Base-by-base conservation (phyloP, 2,113 vertebrate genomes). In the Cottus gobio region DNA sequence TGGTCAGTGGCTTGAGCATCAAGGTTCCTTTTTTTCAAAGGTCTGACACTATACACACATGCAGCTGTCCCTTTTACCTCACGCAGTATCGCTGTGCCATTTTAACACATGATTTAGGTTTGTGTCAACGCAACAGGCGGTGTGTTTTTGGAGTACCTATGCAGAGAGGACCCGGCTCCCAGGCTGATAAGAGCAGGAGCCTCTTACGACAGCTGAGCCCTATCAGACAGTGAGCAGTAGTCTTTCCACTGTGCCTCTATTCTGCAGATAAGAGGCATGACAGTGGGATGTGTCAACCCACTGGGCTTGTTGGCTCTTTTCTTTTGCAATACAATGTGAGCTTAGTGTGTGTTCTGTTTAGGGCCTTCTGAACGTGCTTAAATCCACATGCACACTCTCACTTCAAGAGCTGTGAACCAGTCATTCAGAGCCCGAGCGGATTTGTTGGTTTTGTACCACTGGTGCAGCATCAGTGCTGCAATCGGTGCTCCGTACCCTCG, bases 151-250 rank as follows among this genome's bases (percentile, higher is more conserved):
- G 58, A 71, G 42, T 62, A 61, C 77, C 73, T 80, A 42, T 63
- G 77, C 68, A 62, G 77, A 82, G 81, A 85, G 80, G 60, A 72
- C 52, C 9, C 22, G 85, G 79, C 92, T 91, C 75, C 31, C 67
- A n/a, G 68, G 64, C 81, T 90, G 91, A 94, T 93, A 92, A 86
- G 87, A 75, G 74, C 36, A 18, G 61, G 75, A 67, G 77, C 89
- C 84, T 90, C 82, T 91, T 85, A 58, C 48, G 89, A 90, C 86
- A 88, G 87, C 37, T 11, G 0, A 44, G 58, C 63, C 77, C 86
- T 94, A 94, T 95, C 94, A 82, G 85, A 80, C 79, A 75, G 56
- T 36, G 72, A 89, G 84, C 92, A 92, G 92, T 89, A 79, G 89
- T 85, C 82, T 87, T 92, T 90, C 91, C 91, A 86, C 83, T 60